Conservation (phyloP, 1,140 invertebrate species). For the Penaeus japonicus region DNA sequence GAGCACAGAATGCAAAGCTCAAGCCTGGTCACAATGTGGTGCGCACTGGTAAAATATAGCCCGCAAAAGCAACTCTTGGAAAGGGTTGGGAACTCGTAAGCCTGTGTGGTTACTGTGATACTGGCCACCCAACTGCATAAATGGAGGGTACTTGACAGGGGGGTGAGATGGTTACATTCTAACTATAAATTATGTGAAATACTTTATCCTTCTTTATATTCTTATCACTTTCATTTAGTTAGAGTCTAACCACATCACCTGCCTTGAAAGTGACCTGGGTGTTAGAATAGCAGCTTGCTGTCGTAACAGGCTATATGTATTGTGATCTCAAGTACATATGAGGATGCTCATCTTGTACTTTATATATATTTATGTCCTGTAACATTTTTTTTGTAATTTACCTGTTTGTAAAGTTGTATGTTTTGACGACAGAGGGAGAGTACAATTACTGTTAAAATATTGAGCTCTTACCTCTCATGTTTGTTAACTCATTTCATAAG, state of each 20-base stretch:
- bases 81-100: not conserved
- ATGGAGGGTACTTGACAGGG: not conserved
- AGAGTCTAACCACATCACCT: too few species aligned
- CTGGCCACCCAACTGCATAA: slow-evolving; percentile 10
- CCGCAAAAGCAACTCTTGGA: not conserved
- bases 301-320: slow-evolving; percentile 34
- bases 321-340: slow-evolving; percentile 52
- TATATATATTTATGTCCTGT: slow-evolving; percentile 24
- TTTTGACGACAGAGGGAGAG: slow-evolving; percentile 2
- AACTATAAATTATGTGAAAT: not conserved
- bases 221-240: too few species aligned
- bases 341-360: slow-evolving; percentile 29
- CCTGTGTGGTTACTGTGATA: slow-evolving; percentile 32
- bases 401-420: slow-evolving; percentile 15
- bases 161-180: not conserved
- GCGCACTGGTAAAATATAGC: not conserved
- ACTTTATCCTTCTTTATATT: not conserved
- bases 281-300: slow-evolving; percentile 18
- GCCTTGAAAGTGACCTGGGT: not conserved
- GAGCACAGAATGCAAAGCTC: slow-evolving; percentile 32
- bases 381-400: slow-evolving; percentile 28
- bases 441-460: not conserved
- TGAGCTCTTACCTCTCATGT: slow-evolving; percentile 27
- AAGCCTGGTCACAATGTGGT: slow-evolving; percentile 44
- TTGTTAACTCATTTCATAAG: not conserved